Conservation (phyloP, 2,797 vertebrate genomes). For the Myotis daubentonii region DNA sequence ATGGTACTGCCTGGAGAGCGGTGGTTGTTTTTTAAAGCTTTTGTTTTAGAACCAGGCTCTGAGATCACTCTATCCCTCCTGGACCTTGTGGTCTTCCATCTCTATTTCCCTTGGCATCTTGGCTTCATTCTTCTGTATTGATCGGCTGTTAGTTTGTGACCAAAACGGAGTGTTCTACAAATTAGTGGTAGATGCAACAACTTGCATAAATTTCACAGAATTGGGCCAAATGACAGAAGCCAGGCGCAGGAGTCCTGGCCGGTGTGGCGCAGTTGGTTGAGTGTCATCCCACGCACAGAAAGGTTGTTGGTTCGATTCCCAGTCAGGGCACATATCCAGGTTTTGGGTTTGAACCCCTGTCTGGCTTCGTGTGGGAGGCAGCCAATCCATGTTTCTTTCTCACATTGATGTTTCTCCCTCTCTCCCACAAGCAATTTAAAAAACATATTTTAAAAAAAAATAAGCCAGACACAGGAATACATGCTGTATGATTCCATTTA, state of each 20-base stretch:
- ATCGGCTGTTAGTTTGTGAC: background rate
- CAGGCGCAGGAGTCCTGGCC: background rate
- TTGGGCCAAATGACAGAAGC: background rate
- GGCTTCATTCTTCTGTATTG: background rate
- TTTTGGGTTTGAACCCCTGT: background rate
- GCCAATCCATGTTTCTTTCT: background rate
- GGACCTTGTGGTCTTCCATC: background rate
- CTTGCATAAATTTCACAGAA: background rate
- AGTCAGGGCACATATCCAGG: background rate
- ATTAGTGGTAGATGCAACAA: background rate
- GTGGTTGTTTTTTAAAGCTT: constrained; percentile 7
- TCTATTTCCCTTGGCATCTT: background rate
- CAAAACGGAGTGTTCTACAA: background rate
- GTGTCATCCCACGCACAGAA: background rate
- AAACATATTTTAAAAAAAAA: background rate
- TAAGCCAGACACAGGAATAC: background rate
- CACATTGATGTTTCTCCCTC: background rate
- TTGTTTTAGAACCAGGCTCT: background rate
- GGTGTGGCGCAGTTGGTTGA: background rate
- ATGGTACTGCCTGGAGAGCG: background rate
- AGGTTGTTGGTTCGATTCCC: background rate
- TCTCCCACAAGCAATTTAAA: background rate
- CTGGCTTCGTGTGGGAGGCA: background rate
- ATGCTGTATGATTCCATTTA: background rate
- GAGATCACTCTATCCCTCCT: background rate